phyloP scores from a whole-genome alignment of 2,113 vertebrate species.

The Rhodinocichla rosea region DNA sequence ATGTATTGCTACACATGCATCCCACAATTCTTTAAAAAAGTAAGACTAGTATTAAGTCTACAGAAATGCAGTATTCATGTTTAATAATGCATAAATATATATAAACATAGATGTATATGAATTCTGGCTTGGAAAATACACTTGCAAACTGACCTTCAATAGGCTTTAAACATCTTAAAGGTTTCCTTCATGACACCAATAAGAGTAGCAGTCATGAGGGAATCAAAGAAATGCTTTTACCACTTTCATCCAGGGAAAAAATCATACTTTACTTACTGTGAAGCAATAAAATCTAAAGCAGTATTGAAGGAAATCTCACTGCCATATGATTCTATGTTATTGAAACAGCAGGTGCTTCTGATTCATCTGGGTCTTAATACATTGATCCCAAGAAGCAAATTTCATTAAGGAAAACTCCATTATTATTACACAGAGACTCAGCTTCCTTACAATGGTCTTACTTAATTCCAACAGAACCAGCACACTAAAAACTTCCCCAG shows the following conservation, averaged over 20 bases:
- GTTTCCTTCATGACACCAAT: not conserved
- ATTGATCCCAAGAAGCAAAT: conserved; percentile 38
- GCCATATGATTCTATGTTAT: not conserved
- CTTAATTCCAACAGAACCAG: not conserved
- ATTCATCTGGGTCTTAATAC: conserved; percentile 27
- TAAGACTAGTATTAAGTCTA: not conserved
- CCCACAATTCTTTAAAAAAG: not conserved
- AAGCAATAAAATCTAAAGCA: conserved; percentile 36
- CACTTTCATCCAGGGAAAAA: not conserved
- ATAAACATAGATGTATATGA: rapidly evolving
- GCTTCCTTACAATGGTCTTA: not conserved
- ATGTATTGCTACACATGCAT: not conserved
- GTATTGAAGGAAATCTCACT: not conserved
- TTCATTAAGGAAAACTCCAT: conserved; percentile 33
- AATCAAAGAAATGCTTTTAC: conserved; percentile 11
- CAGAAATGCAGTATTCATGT: not conserved
- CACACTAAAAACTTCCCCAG: not conserved
- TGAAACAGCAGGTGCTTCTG: conserved; percentile 39
- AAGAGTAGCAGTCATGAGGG: not conserved
- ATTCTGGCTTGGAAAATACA: not conserved
- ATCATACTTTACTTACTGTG: not conserved
- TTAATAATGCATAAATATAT: not conserved
- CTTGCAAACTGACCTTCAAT: conserved; percentile 1
- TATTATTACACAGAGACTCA: conserved; percentile 6
- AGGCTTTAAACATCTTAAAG: not conserved